A percentile compares a stretch with the other conserved stretches of the same genome.
Conservation (phyloP, 2,888 invertebrate genomes). For the Acleris sparsana region DNA sequence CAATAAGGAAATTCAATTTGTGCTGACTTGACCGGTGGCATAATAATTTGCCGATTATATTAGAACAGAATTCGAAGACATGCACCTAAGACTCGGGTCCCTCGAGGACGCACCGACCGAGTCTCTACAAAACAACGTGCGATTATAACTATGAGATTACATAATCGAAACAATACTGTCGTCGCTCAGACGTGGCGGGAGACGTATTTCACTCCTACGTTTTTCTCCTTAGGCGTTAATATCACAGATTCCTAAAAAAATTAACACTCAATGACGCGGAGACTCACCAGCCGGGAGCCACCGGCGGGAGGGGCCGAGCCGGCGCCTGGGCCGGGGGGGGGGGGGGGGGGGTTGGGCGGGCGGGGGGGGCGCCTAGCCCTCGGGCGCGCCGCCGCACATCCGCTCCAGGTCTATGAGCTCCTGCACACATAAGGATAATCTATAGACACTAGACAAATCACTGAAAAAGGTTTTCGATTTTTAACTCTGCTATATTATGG, state of each 20-base stretch:
- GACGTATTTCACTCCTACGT: constrained; percentile 44
- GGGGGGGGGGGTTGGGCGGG: constrained; percentile 2
- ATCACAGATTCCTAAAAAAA: constrained; percentile 78
- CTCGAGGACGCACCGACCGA: not conserved
- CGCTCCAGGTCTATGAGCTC: constrained; percentile 70
- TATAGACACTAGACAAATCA: too few species aligned
- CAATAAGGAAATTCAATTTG: not conserved
- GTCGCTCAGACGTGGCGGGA: constrained; percentile 34
- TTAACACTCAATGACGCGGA: constrained; percentile 50
- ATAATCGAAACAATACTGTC: constrained; percentile 43
- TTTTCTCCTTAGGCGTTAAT: constrained; percentile 76
- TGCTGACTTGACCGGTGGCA: not conserved
- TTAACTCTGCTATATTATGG: too few species aligned
- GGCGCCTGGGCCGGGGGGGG: constrained; percentile 20
- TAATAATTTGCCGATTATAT: not conserved
- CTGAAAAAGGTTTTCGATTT: too few species aligned
- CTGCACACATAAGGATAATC: constrained; percentile 51
- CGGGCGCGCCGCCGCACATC: constrained; percentile 68
- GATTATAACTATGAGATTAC: constrained; percentile 60
- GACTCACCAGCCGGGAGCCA: constrained; percentile 39
- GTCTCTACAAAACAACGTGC: constrained; percentile 19
- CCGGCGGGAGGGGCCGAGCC: constrained; percentile 10
- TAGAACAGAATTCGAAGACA: not conserved
- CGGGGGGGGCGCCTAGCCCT: constrained; percentile 52
- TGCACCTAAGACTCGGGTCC: constrained; percentile 1